These are phyloP conservation scores for Cephalotes varians DNA, from an alignment of 2,888 invertebrate genomes.

Conservation along the genomic window DNA sequence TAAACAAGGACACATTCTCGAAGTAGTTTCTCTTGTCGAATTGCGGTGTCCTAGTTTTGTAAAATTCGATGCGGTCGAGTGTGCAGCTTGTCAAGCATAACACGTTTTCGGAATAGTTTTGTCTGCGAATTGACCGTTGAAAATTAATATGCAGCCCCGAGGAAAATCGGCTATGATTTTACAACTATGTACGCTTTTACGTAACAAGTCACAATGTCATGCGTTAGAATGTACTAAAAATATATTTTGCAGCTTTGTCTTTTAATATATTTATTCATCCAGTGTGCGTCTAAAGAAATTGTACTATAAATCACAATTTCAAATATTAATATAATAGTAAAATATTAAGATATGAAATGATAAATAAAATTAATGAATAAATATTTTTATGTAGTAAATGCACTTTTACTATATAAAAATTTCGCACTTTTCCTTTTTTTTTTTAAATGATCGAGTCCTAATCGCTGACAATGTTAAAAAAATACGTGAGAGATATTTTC, in stretches of 20 bases:
- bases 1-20: conserved; percentile 55
- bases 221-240: background rate
- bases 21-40: conserved; percentile 43
- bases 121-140: conserved; percentile 12
- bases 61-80: conserved; percentile 29
- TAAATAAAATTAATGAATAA: too few relatives aligned
- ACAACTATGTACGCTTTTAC: background rate
- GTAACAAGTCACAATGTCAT: background rate
- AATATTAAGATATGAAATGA: too few relatives aligned
- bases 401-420: too few relatives aligned
- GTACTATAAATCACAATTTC: too few relatives aligned
- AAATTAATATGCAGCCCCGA: conserved; percentile 18
- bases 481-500: background rate
- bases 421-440: too few relatives aligned
- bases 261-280: background rate
- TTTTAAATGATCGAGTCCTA: too few relatives aligned
- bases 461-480: too few relatives aligned
- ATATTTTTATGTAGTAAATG: too few relatives aligned
- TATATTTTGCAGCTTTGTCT: background rate
- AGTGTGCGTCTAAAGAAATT: background rate
- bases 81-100: background rate
- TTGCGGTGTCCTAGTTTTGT: conserved; percentile 53
- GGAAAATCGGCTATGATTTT: background rate
- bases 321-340: too few relatives aligned
- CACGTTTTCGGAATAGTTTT: conserved; percentile 18